These are phyloP conservation scores for Hypsopygia costalis DNA, from an alignment of 2,888 invertebrate genomes.

Conservation along the genomic window DNA sequence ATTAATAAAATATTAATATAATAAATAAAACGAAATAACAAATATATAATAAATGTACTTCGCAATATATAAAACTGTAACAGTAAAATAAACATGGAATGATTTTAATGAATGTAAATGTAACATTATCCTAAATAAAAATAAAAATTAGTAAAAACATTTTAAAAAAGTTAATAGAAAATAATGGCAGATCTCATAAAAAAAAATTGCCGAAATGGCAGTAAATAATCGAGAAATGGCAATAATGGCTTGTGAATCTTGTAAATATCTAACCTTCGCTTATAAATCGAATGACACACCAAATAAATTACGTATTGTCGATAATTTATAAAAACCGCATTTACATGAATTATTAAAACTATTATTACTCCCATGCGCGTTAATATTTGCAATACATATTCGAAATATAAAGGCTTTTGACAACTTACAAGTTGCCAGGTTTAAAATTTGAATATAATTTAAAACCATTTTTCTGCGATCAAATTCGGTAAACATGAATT, in stretches of 20 bases:
- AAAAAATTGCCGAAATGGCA: conserved; percentile 1
- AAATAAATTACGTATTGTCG: conserved; percentile 12
- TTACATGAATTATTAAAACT: too few relatives aligned
- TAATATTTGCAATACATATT: not conserved
- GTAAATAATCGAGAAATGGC: conserved; percentile 1
- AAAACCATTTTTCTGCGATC: too few relatives aligned
- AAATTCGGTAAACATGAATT: too few relatives aligned
- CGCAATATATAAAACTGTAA: not conserved
- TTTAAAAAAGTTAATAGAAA: not conserved
- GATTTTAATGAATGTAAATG: conserved; percentile 6
- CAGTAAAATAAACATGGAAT: conserved; percentile 6
- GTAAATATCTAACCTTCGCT: not conserved
- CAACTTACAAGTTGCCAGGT: not conserved
- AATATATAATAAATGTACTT: not conserved
- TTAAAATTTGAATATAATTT: not conserved
- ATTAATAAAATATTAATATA: conserved; percentile 18
- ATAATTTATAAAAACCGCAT: not conserved
- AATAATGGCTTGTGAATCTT: not conserved
- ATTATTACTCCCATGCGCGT: not conserved
- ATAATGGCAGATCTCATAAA: conserved; percentile 7
- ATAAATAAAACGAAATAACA: conserved; percentile 21
- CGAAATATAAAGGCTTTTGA: not conserved
- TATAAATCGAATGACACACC: conserved; percentile 10
- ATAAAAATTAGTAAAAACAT: not conserved
- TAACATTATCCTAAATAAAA: not conserved